These are phyloP conservation scores for Leiothrix lutea DNA, from an alignment of 2,113 vertebrate genomes.

Conservation along the genomic window DNA sequence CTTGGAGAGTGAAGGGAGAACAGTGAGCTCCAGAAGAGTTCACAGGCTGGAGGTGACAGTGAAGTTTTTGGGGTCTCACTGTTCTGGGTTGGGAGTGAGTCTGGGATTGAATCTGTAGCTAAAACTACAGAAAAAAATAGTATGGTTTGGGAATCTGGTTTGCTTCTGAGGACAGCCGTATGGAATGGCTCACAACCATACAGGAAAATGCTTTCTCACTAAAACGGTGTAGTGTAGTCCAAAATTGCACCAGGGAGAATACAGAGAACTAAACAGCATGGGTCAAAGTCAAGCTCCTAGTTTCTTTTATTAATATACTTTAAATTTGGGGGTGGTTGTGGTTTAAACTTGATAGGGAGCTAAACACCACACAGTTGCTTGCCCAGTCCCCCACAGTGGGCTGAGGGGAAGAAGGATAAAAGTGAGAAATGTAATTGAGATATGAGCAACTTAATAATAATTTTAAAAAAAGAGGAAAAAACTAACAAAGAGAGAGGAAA, in stretches of 20 bases:
- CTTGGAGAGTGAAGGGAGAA: not conserved
- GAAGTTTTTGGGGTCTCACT: not conserved
- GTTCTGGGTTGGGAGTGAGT: not conserved
- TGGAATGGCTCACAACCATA: fast-evolving
- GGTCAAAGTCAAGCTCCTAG: not conserved
- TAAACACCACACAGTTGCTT: not conserved
- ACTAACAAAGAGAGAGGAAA: not conserved
- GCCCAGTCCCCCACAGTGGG: not conserved
- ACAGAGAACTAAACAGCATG: not conserved
- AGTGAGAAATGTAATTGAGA: not conserved
- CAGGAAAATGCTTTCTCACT: not conserved
- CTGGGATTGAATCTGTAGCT: not conserved
- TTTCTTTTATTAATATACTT: not conserved
- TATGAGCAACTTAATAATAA: not conserved
- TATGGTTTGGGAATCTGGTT: not conserved
- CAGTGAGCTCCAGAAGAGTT: not conserved
- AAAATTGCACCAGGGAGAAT: not conserved
- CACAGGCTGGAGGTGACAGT: not conserved
- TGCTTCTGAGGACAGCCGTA: not conserved
- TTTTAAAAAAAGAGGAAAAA: not conserved
- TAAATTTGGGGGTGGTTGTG: not conserved
- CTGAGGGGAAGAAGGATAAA: not conserved
- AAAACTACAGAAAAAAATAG: not conserved
- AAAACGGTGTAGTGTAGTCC: not conserved
- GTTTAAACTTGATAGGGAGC: not conserved